Conservation (phyloP, 2,797 vertebrate genomes). For the Champsocephalus esox region DNA sequence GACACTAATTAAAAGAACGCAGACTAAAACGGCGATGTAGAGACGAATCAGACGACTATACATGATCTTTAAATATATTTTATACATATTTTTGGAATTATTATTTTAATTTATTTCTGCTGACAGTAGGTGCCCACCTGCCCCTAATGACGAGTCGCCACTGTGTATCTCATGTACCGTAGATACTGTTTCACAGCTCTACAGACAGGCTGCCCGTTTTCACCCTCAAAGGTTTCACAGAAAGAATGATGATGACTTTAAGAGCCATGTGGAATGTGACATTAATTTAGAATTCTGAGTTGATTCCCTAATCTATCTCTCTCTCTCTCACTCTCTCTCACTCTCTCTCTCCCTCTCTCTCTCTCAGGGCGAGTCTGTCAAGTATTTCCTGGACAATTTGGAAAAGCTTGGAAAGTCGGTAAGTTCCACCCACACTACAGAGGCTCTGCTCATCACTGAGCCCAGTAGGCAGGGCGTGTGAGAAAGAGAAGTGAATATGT, state of each 20-base stretch:
- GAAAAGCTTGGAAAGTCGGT: slow-evolving; percentile 94
- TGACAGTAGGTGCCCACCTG: no score
- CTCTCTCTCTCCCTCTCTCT: slow-evolving; percentile 35
- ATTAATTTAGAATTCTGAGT: no score
- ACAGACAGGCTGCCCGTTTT: background rate
- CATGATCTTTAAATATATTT: no score
- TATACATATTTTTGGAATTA: no score
- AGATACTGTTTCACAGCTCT: background rate
- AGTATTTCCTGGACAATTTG: slow-evolving; percentile 99
- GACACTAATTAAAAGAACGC: no score
- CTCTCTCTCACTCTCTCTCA: slow-evolving; percentile 35
- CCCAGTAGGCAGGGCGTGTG: background rate
- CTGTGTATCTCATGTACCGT: background rate
- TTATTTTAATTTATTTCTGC: no score
- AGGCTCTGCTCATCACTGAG: background rate
- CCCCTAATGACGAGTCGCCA: background rate
- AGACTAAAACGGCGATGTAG: no score
- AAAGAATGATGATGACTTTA: background rate
- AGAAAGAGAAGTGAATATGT: background rate
- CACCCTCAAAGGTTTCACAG: background rate
- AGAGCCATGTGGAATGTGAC: background rate
- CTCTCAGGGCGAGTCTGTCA: slow-evolving; percentile 95
- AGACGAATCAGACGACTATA: no score
- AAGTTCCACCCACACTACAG: slow-evolving; percentile 77
- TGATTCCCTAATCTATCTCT: background rate